These are phyloP conservation scores for Drosophila pseudotalamancana DNA, from an alignment of 2,888 invertebrate species.

Conservation along the genomic window DNA sequence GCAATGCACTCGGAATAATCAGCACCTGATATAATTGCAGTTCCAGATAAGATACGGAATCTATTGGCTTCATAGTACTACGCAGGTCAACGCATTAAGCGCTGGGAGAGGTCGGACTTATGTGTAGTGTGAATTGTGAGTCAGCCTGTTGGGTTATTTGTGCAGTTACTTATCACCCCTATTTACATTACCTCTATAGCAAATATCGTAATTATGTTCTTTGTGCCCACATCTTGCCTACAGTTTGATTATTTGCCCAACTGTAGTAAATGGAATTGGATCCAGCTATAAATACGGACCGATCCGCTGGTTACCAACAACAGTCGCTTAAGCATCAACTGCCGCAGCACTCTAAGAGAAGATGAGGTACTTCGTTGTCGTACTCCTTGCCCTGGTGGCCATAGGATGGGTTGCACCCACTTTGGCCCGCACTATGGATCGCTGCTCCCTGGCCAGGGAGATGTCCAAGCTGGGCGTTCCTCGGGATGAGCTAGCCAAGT, in stretches of 20 bases:
- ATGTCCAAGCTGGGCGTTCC: slow-evolving; percentile 73
- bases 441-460: slow-evolving; percentile 72
- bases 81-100: too few relatives aligned
- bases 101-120: neutral
- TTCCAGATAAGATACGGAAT: too few relatives aligned
- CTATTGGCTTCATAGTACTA: too few relatives aligned
- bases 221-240: slow-evolving; percentile 7
- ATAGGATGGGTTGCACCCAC: slow-evolving; percentile 47
- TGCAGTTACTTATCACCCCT: slow-evolving; percentile 31
- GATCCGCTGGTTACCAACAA: neutral
- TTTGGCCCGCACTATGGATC: slow-evolving; percentile 55
- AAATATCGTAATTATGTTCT: slow-evolving; percentile 13
- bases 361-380: slow-evolving; percentile 35
- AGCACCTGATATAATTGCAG: too few relatives aligned
- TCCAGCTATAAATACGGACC: slow-evolving; percentile 34
- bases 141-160: neutral
- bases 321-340: slow-evolving; percentile 6
- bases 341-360: neutral
- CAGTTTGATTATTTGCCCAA: slow-evolving; percentile 9
- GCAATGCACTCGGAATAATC: too few relatives aligned
- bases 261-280: slow-evolving; percentile 1
- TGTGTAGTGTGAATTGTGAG: neutral
- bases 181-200: slow-evolving; percentile 15
- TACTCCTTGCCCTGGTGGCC: slow-evolving; percentile 23
- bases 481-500: slow-evolving; percentile 59